Conservation (phyloP, 2,888 invertebrate species). For the Eurytoma californica region DNA sequence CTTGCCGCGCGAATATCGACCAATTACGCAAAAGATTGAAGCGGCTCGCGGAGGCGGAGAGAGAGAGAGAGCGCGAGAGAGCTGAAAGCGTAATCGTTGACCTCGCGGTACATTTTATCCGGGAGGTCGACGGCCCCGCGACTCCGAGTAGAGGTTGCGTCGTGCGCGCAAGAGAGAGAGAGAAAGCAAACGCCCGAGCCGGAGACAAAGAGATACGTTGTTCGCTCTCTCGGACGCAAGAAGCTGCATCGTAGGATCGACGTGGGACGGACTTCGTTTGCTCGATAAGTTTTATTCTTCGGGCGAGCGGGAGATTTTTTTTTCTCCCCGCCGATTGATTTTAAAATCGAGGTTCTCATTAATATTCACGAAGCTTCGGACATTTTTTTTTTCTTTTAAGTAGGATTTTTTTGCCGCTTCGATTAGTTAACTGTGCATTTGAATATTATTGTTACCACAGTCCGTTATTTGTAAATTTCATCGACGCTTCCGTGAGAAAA, state of each 20-base stretch:
- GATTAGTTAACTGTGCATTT: no score
- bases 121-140: constrained; percentile 54
- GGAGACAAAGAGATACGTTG: constrained; percentile 50
- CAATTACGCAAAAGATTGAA: constrained; percentile 52
- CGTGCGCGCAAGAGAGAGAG: constrained; percentile 7
- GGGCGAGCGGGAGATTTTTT: neutral
- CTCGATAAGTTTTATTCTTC: neutral
- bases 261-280: constrained; percentile 14
- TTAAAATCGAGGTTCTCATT: neutral
- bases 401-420: no score
- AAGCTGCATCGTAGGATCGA: neutral
- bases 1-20: constrained; percentile 35
- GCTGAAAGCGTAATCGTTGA: constrained; percentile 54
- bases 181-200: constrained; percentile 14
- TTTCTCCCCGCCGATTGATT: neutral
- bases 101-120: constrained; percentile 57
- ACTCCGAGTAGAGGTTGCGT: constrained; percentile 21
- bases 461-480: no score
- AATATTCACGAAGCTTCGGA: no score
- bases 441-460: no score
- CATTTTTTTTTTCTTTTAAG: no score
- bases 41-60: neutral
- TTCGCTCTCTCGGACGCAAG: constrained; percentile 21
- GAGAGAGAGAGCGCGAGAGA: constrained; percentile 20
- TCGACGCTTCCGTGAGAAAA: no score